phyloP scores from a whole-genome alignment of 2,797 vertebrate genomes.

The Bucorvus abyssinicus region DNA sequence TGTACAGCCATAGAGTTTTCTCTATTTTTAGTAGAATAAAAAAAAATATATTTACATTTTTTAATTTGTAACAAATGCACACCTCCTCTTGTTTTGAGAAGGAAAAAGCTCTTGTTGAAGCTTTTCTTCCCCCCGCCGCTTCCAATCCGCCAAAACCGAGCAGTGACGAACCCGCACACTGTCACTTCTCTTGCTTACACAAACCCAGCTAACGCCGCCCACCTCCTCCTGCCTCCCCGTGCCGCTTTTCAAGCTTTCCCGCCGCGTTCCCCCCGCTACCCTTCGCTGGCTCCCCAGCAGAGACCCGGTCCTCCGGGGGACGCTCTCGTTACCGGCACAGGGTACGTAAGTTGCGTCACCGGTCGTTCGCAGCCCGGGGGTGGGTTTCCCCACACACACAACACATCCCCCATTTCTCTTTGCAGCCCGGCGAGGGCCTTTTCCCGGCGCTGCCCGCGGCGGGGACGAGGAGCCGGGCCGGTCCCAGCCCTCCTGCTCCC shows the following conservation, averaged over 20 bases:
- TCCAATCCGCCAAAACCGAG: rapidly evolving
- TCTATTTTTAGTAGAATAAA: not conserved
- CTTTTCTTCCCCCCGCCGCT: rapidly evolving
- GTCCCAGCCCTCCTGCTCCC: not conserved
- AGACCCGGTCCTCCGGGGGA: not conserved
- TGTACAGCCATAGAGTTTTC: not conserved
- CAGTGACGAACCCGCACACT: rapidly evolving
- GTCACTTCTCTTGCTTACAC: rapidly evolving
- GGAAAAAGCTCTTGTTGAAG: no score
- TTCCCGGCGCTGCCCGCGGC: not conserved
- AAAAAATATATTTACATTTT: not conserved
- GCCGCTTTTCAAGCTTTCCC: not conserved
- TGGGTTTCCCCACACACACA: no score
- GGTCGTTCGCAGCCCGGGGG: not conserved
- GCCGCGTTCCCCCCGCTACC: no score
- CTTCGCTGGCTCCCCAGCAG: not conserved
- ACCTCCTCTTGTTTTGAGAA: not conserved
- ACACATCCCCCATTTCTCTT: no score
- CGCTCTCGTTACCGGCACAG: not conserved
- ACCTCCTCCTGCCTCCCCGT: not conserved
- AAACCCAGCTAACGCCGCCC: rapidly evolving
- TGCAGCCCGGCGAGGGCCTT: not conserved
- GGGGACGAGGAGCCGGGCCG: not conserved
- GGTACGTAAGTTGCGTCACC: rapidly evolving
- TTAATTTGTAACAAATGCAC: not conserved